Conservation (phyloP, 2,113 vertebrate species). For the Camarhynchus parvulus region DNA sequence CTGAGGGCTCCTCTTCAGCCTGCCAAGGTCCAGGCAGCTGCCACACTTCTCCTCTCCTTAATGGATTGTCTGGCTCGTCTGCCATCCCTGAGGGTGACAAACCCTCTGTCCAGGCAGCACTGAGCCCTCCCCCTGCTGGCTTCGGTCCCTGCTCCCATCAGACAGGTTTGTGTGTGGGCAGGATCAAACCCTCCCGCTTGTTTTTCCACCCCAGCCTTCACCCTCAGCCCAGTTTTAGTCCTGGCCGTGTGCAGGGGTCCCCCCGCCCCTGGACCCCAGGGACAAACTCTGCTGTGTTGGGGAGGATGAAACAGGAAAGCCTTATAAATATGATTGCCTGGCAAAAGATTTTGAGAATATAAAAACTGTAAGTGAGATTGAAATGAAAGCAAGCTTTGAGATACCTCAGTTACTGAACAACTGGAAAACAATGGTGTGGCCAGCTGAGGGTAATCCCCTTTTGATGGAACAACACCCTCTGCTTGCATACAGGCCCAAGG, state of each 20-base stretch:
- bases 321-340: too few species aligned
- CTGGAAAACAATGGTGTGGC: too few species aligned
- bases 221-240: accelerated
- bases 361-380: too few species aligned
- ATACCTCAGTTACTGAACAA: too few species aligned
- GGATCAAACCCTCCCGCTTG: background rate
- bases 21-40: background rate
- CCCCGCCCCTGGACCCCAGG: background rate
- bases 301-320: too few species aligned
- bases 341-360: too few species aligned
- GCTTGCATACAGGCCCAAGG: too few species aligned
- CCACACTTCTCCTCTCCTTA: background rate
- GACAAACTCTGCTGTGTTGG: background rate
- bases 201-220: background rate
- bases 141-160: background rate
- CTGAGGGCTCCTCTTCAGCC: background rate
- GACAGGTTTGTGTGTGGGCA: accelerated
- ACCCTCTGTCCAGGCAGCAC: background rate
- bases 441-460: too few species aligned
- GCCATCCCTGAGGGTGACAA: background rate
- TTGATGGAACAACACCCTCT: too few species aligned
- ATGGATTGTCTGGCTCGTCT: background rate
- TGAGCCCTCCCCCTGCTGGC: background rate
- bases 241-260: background rate
- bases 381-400: too few species aligned